These are phyloP conservation scores for Trichomalopsis sarcophagae DNA, from an alignment of 1,140 invertebrate species.

Conservation along the genomic window DNA sequence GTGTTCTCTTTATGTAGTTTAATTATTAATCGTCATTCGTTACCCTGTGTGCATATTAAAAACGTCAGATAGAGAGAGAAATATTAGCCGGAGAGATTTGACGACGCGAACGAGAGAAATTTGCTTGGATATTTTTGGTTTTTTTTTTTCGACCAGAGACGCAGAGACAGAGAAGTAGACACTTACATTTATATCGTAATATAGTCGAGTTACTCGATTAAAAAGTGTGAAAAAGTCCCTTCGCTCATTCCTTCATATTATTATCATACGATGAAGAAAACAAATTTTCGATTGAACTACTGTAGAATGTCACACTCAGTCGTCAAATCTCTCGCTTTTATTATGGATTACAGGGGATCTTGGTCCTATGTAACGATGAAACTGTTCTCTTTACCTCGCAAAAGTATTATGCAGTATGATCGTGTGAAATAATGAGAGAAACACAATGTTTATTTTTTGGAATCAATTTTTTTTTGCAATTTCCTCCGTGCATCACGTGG, in stretches of 20 bases:
- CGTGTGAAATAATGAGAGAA: conserved; percentile 47
- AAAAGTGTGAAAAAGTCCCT: conserved; percentile 20
- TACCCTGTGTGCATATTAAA: conserved; percentile 71
- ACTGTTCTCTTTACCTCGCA: not conserved
- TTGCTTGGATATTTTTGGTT: not conserved
- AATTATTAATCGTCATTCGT: conserved; percentile 66
- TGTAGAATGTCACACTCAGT: not conserved
- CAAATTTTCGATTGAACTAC: not conserved
- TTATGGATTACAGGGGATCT: conserved; percentile 57
- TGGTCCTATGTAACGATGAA: conserved; percentile 64
- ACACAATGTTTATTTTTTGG: conserved; percentile 46
- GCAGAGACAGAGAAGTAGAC: not conserved
- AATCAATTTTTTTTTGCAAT: conserved; percentile 50
- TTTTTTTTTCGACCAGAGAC: not conserved
- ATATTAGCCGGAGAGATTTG: conserved; percentile 53
- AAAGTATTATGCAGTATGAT: conserved; percentile 28
- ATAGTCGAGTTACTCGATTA: not conserved
- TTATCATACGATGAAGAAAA: not conserved
- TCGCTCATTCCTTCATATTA: too few relatives aligned
- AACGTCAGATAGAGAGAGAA: conserved; percentile 59
- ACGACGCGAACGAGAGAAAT: conserved; percentile 51
- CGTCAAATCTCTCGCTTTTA: conserved; percentile 51
- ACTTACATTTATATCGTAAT: not conserved
- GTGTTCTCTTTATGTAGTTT: conserved; percentile 49
- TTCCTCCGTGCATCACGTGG: conserved; percentile 42